These are phyloP conservation scores for Loris lydekkerianus DNA, from an alignment of 2,797 vertebrate species.

Conservation along the genomic window DNA sequence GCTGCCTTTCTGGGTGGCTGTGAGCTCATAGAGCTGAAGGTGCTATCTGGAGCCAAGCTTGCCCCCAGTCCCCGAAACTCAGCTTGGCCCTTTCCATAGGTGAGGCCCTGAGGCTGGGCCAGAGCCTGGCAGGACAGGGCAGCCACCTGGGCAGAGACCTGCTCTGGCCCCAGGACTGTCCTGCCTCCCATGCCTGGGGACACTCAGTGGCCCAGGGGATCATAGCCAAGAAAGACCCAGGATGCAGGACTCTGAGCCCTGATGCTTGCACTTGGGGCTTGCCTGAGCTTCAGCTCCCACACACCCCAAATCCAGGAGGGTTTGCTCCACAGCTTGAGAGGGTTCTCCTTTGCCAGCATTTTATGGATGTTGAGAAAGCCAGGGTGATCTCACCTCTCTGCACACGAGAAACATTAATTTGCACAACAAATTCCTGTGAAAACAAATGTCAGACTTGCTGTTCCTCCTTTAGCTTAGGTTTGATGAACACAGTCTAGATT, in stretches of 20 bases:
- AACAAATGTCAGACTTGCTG: conserved; percentile 78
- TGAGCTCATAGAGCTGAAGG: neutral
- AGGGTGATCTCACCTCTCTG: conserved; percentile 69
- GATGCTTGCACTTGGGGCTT: fast-evolving
- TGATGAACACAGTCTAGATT: conserved; percentile 55
- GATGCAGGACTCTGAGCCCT: fast-evolving
- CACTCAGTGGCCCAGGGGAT: neutral
- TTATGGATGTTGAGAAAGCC: conserved; percentile 55
- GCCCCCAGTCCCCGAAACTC: fast-evolving
- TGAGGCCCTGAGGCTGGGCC: neutral
- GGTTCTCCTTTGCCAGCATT: conserved; percentile 59
- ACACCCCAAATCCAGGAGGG: neutral
- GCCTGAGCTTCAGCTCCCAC: neutral
- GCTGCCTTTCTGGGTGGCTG: fast-evolving
- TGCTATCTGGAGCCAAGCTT: neutral
- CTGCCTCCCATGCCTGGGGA: fast-evolving
- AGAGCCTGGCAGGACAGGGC: neutral
- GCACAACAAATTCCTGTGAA: conserved; percentile 64
- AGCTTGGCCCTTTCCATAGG: fast-evolving
- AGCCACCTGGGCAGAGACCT: neutral
- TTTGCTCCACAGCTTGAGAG: neutral
- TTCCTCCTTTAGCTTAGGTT: conserved; percentile 65
- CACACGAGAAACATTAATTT: conserved; percentile 57
- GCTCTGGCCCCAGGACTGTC: fast-evolving
- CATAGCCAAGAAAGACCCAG: fast-evolving